Evolutionary conservation across 2,888 invertebrate genomes (phyloP).

Genomic region (Leptinotarsa tumamoca): DNA sequence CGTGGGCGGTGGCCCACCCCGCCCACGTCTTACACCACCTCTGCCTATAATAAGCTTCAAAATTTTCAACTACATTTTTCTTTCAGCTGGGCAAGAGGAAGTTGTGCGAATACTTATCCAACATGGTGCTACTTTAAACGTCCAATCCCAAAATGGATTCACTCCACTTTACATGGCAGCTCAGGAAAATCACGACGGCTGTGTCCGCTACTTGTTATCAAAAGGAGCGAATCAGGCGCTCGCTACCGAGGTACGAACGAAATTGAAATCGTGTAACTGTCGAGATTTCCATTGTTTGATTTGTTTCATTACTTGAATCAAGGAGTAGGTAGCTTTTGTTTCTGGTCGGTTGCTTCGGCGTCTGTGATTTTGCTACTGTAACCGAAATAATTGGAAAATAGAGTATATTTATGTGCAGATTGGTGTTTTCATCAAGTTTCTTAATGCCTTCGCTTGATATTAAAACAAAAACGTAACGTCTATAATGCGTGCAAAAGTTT

Average conservation of each 20-base stretch:
- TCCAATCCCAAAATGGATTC: constrained; percentile 96
- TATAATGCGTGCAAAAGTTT: too few relatives aligned
- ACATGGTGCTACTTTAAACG: constrained; percentile 94
- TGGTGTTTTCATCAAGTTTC: neutral
- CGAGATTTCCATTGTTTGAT: neutral
- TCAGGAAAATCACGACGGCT: constrained; percentile 95
- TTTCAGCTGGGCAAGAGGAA: constrained; percentile 89
- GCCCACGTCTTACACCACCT: too few relatives aligned
- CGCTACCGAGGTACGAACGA: constrained; percentile 85
- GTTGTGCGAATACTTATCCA: constrained; percentile 92
- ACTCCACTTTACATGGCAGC: constrained; percentile 99
- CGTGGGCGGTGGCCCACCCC: too few relatives aligned
- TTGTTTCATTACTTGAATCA: neutral
- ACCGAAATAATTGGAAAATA: neutral
- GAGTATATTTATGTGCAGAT: too few relatives aligned
- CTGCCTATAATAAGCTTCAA: too few relatives aligned
- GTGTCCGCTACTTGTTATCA: constrained; percentile 89
- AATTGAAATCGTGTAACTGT: constrained; percentile 14
- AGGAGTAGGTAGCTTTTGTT: neutral
- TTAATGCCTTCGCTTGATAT: neutral
- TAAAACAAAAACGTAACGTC: too few relatives aligned
- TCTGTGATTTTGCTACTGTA: neutral
- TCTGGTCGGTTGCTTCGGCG: neutral
- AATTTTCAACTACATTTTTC: neutral
- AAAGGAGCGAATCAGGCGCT: constrained; percentile 96